Evolutionary conservation across 2,113 vertebrate genomes (phyloP).

Genomic region (Callithrix jacchus): DNA sequence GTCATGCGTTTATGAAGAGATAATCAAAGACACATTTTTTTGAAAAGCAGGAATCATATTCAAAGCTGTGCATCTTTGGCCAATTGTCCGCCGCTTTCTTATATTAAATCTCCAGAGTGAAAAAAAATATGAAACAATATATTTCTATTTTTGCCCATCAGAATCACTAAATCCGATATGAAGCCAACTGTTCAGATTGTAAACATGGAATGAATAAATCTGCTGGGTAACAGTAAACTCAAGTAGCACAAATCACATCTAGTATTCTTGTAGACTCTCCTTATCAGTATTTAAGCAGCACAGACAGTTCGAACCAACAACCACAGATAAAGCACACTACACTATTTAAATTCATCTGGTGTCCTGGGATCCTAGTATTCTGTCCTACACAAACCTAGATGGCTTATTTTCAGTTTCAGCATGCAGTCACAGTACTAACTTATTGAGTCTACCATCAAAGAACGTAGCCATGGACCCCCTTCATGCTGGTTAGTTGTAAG

Average conservation of each 20-base stretch:
- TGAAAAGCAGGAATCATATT: slow-evolving; percentile 32
- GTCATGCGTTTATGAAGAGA: background rate
- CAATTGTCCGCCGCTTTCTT: slow-evolving; percentile 54
- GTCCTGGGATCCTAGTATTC: background rate
- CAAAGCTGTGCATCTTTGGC: background rate
- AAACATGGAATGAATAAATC: slow-evolving; percentile 9
- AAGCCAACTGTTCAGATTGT: slow-evolving; percentile 61
- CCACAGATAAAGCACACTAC: background rate
- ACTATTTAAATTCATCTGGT: slow-evolving; percentile 45
- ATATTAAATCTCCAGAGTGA: slow-evolving; percentile 65
- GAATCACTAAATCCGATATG: slow-evolving; percentile 58
- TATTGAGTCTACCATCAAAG: background rate
- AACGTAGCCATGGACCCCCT: background rate
- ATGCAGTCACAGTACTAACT: background rate
- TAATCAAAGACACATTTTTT: slow-evolving; percentile 43
- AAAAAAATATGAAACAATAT: slow-evolving; percentile 38
- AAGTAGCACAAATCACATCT: slow-evolving; percentile 74
- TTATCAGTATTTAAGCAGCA: slow-evolving; percentile 72
- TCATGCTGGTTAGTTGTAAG: background rate
- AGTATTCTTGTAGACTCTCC: slow-evolving; percentile 70
- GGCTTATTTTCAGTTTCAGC: slow-evolving; percentile 43
- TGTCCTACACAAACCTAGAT: background rate
- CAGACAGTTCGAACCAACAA: slow-evolving; percentile 50
- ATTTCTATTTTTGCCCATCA: slow-evolving; percentile 65
- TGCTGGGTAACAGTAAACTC: background rate